phyloP scores from a whole-genome alignment of 2,888 invertebrate genomes.

The Drosophila gaucha region DNA sequence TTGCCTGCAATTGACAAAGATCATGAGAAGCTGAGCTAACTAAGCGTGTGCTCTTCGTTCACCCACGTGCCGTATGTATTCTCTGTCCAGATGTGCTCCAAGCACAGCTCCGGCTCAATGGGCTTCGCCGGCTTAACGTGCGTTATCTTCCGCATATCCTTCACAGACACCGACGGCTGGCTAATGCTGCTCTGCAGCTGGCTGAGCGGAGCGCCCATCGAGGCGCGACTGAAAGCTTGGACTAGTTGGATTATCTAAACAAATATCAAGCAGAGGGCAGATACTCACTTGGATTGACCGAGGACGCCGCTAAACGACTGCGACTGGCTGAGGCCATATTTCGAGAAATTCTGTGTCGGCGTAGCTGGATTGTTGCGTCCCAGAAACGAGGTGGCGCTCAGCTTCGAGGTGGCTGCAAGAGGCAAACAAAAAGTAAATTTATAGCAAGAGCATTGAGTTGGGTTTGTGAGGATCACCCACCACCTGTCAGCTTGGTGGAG shows the following conservation, averaged over 20 bases:
- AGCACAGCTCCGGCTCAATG: constrained; percentile 92
- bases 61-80: constrained; percentile 86
- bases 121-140: constrained; percentile 88
- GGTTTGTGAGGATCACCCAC: constrained; percentile 41
- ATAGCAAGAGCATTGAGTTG: neutral
- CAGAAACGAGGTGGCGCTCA: constrained; percentile 65
- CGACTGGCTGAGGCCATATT: constrained; percentile 70
- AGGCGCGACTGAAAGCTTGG: constrained; percentile 72
- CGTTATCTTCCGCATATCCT: constrained; percentile 85
- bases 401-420: constrained; percentile 66
- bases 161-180: constrained; percentile 81
- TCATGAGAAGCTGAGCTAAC: neutral
- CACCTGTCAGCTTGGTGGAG: constrained; percentile 73
- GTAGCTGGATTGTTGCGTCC: constrained; percentile 71
- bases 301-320: constrained; percentile 79
- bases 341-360: constrained; percentile 67
- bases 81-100: constrained; percentile 96
- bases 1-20: constrained; percentile 57
- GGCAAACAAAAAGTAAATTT: neutral
- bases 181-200: constrained; percentile 82
- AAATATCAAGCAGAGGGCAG: neutral
- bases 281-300: constrained; percentile 78
- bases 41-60: no score
- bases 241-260: neutral
- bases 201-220: constrained; percentile 80